Evolutionary conservation across 2,888 invertebrate species (phyloP).

Genomic region (Acanthosepion esculentum): DNA sequence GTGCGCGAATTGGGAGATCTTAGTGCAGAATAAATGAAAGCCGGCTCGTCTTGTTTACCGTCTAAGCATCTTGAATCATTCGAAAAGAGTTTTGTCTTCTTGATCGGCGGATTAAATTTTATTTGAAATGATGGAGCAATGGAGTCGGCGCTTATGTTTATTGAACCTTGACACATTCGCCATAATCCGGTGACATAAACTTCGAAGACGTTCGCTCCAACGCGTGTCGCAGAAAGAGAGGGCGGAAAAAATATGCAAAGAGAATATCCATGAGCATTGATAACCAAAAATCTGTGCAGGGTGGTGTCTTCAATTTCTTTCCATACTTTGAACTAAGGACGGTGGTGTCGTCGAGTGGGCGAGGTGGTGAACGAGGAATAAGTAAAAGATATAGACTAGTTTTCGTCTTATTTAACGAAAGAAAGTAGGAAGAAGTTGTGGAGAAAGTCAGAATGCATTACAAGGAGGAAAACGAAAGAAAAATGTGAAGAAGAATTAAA

Average conservation of each 20-base stretch:
- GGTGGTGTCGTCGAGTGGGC: neutral
- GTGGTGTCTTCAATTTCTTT: neutral
- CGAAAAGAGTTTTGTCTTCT: neutral
- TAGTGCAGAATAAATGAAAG: neutral
- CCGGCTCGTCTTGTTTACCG: neutral
- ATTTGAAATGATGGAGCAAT: slow-evolving; percentile 33
- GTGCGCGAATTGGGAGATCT: neutral
- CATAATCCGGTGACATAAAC: neutral
- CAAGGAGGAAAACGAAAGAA: too few species aligned
- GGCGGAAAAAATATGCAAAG: neutral
- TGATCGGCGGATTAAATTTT: neutral
- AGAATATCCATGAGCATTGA: neutral
- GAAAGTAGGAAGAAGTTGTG: neutral
- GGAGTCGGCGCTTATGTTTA: neutral
- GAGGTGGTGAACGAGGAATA: neutral
- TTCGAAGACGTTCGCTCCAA: neutral
- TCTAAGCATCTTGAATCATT: neutral
- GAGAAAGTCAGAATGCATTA: too few species aligned
- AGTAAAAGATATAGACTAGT: neutral
- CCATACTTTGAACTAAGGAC: neutral
- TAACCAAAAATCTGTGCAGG: neutral
- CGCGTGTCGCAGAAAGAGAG: neutral
- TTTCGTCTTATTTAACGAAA: neutral
- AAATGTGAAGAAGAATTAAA: too few species aligned
- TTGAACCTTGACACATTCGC: neutral